phyloP scores from a whole-genome alignment of 2,113 vertebrate genomes.

The Elaphurus davidianus region DNA sequence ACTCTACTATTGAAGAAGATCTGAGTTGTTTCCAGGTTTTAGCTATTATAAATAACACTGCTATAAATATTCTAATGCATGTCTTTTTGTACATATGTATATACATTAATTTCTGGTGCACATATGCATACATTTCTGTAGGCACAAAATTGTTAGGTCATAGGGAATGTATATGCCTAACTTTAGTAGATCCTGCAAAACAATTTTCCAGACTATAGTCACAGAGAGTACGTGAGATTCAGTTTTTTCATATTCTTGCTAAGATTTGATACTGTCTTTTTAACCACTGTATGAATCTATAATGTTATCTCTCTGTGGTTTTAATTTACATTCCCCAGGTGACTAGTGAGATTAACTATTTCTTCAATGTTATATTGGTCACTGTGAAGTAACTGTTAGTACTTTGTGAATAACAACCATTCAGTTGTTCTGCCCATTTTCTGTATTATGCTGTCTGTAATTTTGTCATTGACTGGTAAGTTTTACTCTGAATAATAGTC shows the following conservation, averaged over 20 bases:
- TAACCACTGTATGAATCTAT: background rate
- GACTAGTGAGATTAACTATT: background rate
- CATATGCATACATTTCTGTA: background rate
- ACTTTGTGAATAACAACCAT: background rate
- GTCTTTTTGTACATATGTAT: background rate
- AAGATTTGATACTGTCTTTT: background rate
- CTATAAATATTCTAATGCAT: background rate
- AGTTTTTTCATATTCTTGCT: background rate
- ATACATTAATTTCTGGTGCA: background rate
- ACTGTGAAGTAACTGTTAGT: background rate
- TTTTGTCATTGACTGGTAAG: background rate
- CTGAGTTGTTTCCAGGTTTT: background rate
- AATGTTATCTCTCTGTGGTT: background rate
- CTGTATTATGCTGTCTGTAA: background rate
- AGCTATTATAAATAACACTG: background rate
- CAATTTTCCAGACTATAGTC: background rate
- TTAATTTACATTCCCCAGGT: background rate
- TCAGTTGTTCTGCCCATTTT: background rate
- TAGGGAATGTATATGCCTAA: accelerated
- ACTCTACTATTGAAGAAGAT: background rate
- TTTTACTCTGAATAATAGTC: background rate
- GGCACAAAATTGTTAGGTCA: background rate
- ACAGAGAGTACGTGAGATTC: background rate
- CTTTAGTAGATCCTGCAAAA: background rate
- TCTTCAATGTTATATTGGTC: background rate